Evolutionary conservation across 2,797 vertebrate genomes (phyloP), one percentile per base, ranked within the genome.

Genomic region (Glyptemys insculpta): DNA sequence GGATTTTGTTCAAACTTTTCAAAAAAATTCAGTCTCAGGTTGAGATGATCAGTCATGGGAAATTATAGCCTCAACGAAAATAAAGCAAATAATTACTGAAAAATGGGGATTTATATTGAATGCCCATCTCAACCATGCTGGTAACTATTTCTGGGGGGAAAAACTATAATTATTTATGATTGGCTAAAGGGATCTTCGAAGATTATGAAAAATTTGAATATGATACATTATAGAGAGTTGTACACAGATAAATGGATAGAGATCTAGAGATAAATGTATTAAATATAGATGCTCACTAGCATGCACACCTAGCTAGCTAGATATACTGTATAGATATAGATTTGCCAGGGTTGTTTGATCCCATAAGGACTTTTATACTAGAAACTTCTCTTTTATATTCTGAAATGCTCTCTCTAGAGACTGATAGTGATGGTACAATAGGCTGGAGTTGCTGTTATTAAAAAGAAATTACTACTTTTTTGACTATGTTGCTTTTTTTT

Each of bases 371-470:
- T 88, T 54, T 0, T 95, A 89, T 89, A 83, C 89, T 94, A 97
- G 93, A 96, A 94, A 81, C 54, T 79, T 92, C 83, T 96, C 85
- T 96, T 97, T 97, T 85, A 88, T 81, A 88, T 87, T 86, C 85
- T 85, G 94, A 94, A 96, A 95, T 54, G n/a, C 59, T 97, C 83
- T 97, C 95, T 97, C 96, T 37, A 8, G 91, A 96, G 97, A 96
- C 94, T 68, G 84, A 80, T 89, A 80, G 82, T 68, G 87, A 92
- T 85, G 95, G 94, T 90, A 97, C 96, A 98, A 97, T 94, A 96
- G 93, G 79, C 54, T 97, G 95, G 88, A 96, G 91, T 91, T 94
- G 88, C 95, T 97, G 94, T 98, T 98, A 98, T 97, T 98, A 97
- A 97, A 98, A 98, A 97, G 95, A 97, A 94, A 92, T 44, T 87